Conservation (phyloP, 2,797 vertebrate genomes). For the Merluccius polli region DNA sequence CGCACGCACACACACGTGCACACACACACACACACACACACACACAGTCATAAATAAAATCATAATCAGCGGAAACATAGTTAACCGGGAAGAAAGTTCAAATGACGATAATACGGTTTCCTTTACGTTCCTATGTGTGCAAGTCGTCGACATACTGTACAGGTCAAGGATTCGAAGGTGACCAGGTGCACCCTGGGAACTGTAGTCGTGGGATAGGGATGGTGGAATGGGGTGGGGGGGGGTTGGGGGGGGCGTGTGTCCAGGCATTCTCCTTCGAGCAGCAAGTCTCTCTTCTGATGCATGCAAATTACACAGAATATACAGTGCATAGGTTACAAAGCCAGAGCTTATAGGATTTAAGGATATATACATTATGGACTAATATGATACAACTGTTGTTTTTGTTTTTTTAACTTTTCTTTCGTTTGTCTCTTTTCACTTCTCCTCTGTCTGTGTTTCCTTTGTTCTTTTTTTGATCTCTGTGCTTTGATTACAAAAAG, state of each 20-base stretch:
- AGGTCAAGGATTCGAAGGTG: slow-evolving; percentile 20
- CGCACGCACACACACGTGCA: slow-evolving; percentile 16
- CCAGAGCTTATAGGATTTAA: slow-evolving; percentile 35
- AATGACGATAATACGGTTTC: slow-evolving; percentile 39
- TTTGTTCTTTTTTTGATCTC: slow-evolving; percentile 45
- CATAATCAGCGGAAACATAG: slow-evolving; percentile 46
- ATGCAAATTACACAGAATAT: slow-evolving; percentile 69
- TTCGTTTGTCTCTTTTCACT: slow-evolving; percentile 27
- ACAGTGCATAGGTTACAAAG: slow-evolving; percentile 86
- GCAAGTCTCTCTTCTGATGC: slow-evolving; percentile 41
- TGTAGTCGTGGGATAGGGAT: background rate
- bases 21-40: slow-evolving; percentile 8
- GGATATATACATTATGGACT: background rate
- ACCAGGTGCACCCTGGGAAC: slow-evolving; percentile 35
- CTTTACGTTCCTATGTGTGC: slow-evolving; percentile 23
- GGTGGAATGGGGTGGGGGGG: background rate
- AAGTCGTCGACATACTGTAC: slow-evolving; percentile 23
- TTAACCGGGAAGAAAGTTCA: slow-evolving; percentile 47
- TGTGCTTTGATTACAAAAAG: slow-evolving; percentile 35
- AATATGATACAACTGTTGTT: background rate
- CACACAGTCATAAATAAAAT: background rate
- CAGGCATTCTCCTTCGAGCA: slow-evolving; percentile 1
- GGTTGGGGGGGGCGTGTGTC: background rate
- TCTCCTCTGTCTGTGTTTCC: slow-evolving; percentile 40
- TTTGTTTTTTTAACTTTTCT: background rate